Evolutionary conservation across 2,888 invertebrate species (phyloP).

Genomic region (Chaitophorus viminalis): DNA sequence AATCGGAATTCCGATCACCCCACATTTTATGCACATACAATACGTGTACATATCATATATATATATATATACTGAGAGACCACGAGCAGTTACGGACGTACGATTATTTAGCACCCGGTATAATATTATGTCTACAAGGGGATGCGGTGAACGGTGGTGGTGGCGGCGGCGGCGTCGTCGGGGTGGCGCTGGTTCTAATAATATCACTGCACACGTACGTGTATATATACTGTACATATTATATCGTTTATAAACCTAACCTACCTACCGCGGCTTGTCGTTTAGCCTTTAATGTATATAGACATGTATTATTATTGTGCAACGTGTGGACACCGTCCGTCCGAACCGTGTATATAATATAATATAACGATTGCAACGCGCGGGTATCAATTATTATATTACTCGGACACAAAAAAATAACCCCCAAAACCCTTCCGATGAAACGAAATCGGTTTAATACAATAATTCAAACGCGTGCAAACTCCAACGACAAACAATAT

Average conservation of each 20-base stretch:
- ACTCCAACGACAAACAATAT: background rate
- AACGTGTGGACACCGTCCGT: background rate
- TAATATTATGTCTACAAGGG: background rate
- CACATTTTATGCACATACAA: background rate
- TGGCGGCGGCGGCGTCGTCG: background rate
- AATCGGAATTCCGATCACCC: slow-evolving; percentile 41
- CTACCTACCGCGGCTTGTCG: background rate
- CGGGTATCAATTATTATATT: background rate
- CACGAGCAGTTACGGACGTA: background rate
- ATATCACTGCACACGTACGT: background rate
- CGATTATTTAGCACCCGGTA: background rate
- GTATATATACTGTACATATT: no score
- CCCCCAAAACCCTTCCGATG: background rate
- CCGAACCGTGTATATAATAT: background rate
- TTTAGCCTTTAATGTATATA: background rate
- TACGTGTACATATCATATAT: background rate
- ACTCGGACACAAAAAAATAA: background rate
- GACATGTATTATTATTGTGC: background rate
- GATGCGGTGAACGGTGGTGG: background rate
- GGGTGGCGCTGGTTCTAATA: background rate
- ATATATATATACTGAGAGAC: background rate
- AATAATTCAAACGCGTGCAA: slow-evolving; percentile 5
- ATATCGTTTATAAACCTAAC: background rate
- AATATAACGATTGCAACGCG: background rate
- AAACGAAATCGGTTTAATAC: slow-evolving; percentile 18